These are phyloP conservation scores for Enhydra lutris DNA, from an alignment of 2,113 vertebrate genomes.

Conservation along the genomic window DNA sequence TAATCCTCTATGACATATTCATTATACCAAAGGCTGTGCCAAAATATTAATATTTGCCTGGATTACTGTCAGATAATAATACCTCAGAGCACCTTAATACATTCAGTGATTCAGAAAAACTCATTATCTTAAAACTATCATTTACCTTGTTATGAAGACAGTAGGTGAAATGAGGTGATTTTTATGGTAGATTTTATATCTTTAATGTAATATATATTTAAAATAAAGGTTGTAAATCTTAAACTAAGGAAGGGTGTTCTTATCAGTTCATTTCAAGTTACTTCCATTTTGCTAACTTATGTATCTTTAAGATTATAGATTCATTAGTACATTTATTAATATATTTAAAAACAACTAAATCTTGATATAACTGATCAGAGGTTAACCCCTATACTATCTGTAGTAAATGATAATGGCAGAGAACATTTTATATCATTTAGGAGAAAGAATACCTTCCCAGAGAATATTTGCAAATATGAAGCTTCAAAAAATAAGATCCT, in stretches of 20 bases:
- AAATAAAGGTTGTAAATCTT: slow-evolving; percentile 63
- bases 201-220: slow-evolving; percentile 65
- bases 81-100: slow-evolving; percentile 40
- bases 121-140: slow-evolving; percentile 61
- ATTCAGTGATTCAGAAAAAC: slow-evolving; percentile 55
- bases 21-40: slow-evolving; percentile 53
- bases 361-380: slow-evolving; percentile 31
- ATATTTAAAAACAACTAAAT: slow-evolving; percentile 45
- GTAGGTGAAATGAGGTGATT: slow-evolving; percentile 41
- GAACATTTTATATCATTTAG: background rate
- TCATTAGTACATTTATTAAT: slow-evolving; percentile 44
- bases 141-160: slow-evolving; percentile 63
- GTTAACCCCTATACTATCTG: background rate
- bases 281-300: slow-evolving; percentile 51
- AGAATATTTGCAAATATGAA: slow-evolving; percentile 45
- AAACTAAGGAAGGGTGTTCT: slow-evolving; percentile 60
- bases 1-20: slow-evolving; percentile 26
- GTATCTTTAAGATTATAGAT: slow-evolving; percentile 5
- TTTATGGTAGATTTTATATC: slow-evolving; percentile 57
- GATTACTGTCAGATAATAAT: slow-evolving; percentile 52
- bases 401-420: background rate
- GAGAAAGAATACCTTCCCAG: background rate
- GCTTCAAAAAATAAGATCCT: slow-evolving; percentile 31
- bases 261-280: slow-evolving; percentile 60
- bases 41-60: slow-evolving; percentile 69